Conservation (phyloP, 2,797 vertebrate genomes). For the Toxotes lorentzi region DNA sequence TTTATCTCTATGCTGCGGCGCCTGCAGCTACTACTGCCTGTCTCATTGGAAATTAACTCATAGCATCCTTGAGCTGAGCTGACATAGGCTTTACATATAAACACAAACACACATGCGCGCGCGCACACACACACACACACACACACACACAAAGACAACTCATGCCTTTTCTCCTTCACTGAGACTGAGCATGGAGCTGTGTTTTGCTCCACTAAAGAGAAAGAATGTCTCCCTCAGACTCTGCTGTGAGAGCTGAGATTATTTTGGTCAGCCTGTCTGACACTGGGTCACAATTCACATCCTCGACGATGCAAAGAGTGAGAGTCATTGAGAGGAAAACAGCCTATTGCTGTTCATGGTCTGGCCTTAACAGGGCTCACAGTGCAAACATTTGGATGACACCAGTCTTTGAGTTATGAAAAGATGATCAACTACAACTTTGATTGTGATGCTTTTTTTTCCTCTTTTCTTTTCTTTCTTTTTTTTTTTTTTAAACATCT, state of each 20-base stretch:
- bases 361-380: conserved; percentile 55
- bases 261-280: conserved; percentile 71
- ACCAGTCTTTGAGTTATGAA: conserved; percentile 54
- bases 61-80: conserved; percentile 77
- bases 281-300: conserved; percentile 67
- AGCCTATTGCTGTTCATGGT: conserved; percentile 46
- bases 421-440: conserved; percentile 48
- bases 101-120: conserved; percentile 28
- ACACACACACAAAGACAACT: conserved; percentile 49
- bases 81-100: conserved; percentile 72
- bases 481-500: not conserved
- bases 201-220: conserved; percentile 61
- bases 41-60: conserved; percentile 78
- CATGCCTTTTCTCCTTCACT: conserved; percentile 68
- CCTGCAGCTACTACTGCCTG: conserved; percentile 75
- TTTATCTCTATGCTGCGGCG: conserved; percentile 77
- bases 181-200: conserved; percentile 60
- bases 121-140: conserved; percentile 21
- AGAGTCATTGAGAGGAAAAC: conserved; percentile 60
- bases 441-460: conserved; percentile 48
- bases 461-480: no score
- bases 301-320: conserved; percentile 60
- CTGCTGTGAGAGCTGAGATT: conserved; percentile 71
- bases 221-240: conserved; percentile 63
- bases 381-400: conserved; percentile 70